phyloP scores from a whole-genome alignment of 2,797 vertebrate species.

The Catamblyrhynchus diadema region DNA sequence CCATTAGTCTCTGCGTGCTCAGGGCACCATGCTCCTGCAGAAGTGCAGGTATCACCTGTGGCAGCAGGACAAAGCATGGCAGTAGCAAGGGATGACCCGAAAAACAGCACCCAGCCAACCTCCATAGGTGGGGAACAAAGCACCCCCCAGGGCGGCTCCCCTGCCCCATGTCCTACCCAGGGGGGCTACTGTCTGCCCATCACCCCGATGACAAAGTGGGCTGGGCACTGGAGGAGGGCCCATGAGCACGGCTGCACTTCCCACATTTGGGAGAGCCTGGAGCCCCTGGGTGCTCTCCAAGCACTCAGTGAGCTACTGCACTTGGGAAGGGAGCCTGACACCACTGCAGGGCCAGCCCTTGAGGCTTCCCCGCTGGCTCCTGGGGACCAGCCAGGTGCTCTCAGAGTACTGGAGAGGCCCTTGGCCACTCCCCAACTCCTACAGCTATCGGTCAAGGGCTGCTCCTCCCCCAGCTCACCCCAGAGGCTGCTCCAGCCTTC shows the following conservation, averaged over 20 bases:
- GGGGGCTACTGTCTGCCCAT: background rate
- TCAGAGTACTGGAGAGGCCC: background rate
- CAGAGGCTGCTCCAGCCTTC: background rate
- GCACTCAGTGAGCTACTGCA: background rate
- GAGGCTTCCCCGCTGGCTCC: background rate
- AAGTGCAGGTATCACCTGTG: background rate
- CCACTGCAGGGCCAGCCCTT: background rate
- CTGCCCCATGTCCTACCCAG: background rate
- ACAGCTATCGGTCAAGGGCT: background rate
- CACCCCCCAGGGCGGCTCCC: background rate
- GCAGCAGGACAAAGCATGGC: background rate
- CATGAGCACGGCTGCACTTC: fast-evolving
- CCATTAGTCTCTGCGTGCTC: background rate
- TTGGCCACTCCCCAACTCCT: slow-evolving; percentile 17
- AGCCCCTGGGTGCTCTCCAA: background rate
- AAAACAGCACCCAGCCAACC: background rate
- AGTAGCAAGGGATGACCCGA: fast-evolving
- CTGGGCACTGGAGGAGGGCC: fast-evolving
- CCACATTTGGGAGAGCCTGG: fast-evolving
- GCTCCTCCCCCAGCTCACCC: background rate
- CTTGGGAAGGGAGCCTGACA: background rate
- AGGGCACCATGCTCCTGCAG: fast-evolving
- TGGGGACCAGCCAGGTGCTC: slow-evolving; percentile 38
- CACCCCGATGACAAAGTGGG: fast-evolving
- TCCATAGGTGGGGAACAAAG: background rate